These are phyloP conservation scores for Pseudomyrmex sp. DNA, from an alignment of 1,140 invertebrate genomes.

Conservation along the genomic window DNA sequence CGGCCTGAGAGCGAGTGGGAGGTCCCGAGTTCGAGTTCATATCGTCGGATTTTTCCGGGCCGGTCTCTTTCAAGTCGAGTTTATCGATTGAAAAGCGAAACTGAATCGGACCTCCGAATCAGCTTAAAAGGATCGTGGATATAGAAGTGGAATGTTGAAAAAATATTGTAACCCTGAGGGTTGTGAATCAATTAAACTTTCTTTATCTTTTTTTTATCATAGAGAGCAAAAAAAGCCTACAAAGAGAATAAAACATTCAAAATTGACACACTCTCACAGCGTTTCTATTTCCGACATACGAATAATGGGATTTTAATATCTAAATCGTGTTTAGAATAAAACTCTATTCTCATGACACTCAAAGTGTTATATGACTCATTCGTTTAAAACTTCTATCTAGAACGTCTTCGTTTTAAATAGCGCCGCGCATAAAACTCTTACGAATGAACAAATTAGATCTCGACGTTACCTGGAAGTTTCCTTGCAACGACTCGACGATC, in stretches of 20 bases:
- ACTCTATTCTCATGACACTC: background rate
- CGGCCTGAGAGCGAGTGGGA: too few relatives aligned
- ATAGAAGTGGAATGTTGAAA: too few relatives aligned
- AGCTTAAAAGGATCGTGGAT: too few relatives aligned
- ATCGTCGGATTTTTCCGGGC: too few relatives aligned
- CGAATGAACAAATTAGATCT: background rate
- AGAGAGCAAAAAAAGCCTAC: background rate
- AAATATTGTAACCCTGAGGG: too few relatives aligned
- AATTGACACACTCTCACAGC: background rate
- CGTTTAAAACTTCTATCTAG: constrained; percentile 11
- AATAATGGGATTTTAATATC: background rate
- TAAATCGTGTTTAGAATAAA: background rate
- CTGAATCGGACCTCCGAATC: too few relatives aligned
- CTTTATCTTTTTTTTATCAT: too few relatives aligned
- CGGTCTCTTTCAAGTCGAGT: too few relatives aligned
- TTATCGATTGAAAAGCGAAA: too few relatives aligned
- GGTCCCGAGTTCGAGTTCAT: too few relatives aligned
- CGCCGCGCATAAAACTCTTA: constrained; percentile 2
- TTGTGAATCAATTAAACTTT: too few relatives aligned
- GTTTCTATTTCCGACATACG: background rate
- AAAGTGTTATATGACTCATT: background rate
- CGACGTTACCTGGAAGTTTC: constrained; percentile 87
- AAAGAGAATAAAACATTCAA: background rate
- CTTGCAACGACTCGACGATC: constrained; percentile 92
- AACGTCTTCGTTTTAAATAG: background rate